Evolutionary conservation across 1,140 invertebrate species (phyloP).

Genomic region (Hyphantria cunea): DNA sequence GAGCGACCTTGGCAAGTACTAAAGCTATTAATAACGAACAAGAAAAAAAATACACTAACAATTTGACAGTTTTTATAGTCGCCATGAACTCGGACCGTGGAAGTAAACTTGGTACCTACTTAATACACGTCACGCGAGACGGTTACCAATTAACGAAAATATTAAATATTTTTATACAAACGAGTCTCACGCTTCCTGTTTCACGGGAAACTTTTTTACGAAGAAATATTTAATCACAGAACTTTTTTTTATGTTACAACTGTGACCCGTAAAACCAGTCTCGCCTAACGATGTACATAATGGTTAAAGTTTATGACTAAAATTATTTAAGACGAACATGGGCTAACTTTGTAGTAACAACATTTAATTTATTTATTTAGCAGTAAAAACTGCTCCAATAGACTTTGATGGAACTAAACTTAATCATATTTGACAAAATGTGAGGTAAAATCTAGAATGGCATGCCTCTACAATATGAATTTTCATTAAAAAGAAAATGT

Average conservation of each 20-base stretch:
- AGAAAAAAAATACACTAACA: constrained; percentile 10
- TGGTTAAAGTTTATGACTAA: not conserved
- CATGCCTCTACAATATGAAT: no score
- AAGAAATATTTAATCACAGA: constrained; percentile 1
- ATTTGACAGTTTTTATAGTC: constrained; percentile 18
- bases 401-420: no score
- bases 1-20: constrained; percentile 1
- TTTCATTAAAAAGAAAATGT: no score
- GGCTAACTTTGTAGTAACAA: no score
- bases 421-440: no score
- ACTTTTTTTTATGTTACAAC: not conserved
- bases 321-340: no score
- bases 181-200: not conserved
- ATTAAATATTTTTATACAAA: not conserved
- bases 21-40: not conserved
- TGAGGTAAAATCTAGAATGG: no score
- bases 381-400: no score
- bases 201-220: not conserved
- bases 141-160: constrained; percentile 10
- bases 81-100: constrained; percentile 17
- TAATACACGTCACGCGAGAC: constrained; percentile 2
- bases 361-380: no score
- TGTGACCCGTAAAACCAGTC: not conserved
- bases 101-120: not conserved
- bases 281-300: not conserved